Evolutionary conservation across 1,140 invertebrate species (phyloP).

Genomic region (Drosophila watanabei): DNA sequence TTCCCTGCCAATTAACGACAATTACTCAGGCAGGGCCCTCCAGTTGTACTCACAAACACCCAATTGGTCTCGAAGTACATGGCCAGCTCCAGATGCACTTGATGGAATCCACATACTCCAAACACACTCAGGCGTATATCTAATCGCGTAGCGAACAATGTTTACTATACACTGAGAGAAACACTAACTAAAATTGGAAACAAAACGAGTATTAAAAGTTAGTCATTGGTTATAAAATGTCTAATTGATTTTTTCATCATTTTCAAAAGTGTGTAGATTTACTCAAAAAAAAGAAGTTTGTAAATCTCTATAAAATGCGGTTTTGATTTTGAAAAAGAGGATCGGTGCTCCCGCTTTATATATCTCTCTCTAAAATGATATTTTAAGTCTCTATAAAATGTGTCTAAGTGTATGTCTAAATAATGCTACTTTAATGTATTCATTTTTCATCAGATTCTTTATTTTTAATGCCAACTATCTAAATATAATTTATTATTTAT

Average conservation of each 20-base stretch:
- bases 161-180: neutral
- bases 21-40: conserved; percentile 11
- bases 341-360: no score
- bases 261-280: no score
- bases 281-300: neutral
- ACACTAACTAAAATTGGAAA: neutral
- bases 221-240: neutral
- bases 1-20: conserved; percentile 43
- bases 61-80: conserved; percentile 82
- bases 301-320: neutral
- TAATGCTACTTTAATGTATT: no score
- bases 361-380: no score
- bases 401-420: no score
- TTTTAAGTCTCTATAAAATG: no score
- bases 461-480: no score
- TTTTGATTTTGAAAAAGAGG: no score
- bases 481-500: no score
- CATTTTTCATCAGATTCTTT: no score
- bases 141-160: conserved; percentile 18
- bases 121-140: conserved; percentile 21
- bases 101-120: conserved; percentile 19
- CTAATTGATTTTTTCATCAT: neutral
- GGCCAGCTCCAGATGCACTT: conserved; percentile 25
- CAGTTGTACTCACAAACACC: conserved; percentile 78
- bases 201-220: neutral